Evolutionary conservation across 2,797 vertebrate species (phyloP).

Genomic region (Mareca penelope): DNA sequence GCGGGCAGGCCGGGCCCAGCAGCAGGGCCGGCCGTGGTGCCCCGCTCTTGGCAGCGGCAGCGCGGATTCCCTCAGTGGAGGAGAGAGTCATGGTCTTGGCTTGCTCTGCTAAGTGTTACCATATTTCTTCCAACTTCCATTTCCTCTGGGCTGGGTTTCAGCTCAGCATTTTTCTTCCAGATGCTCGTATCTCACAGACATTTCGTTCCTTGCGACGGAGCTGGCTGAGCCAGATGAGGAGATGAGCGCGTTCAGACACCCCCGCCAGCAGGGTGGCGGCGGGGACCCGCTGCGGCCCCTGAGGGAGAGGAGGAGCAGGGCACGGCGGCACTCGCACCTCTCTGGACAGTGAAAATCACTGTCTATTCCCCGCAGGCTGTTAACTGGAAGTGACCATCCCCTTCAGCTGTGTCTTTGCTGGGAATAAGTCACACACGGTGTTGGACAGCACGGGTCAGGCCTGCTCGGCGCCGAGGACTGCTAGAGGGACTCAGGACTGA

Average conservation of each 20-base stretch:
- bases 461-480: accelerated
- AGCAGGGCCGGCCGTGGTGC: background rate
- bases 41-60: background rate
- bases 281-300: background rate
- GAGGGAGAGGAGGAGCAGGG: background rate
- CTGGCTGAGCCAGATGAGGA: background rate
- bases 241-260: background rate
- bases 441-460: background rate
- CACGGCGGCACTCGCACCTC: background rate
- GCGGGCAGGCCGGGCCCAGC: background rate
- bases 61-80: background rate
- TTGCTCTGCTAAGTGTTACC: constrained; percentile 2
- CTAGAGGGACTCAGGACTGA: background rate
- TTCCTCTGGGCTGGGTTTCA: constrained; percentile 39
- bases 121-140: background rate
- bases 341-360: background rate
- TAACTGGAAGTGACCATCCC: background rate
- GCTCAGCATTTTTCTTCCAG: constrained; percentile 13
- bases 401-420: background rate
- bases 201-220: background rate
- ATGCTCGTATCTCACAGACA: background rate
- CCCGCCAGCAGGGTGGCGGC: background rate
- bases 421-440: accelerated
- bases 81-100: background rate
- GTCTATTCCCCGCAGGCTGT: background rate